Base-by-base conservation (phyloP, 1,140 invertebrate species). In the Diorhabda carinulata region DNA sequence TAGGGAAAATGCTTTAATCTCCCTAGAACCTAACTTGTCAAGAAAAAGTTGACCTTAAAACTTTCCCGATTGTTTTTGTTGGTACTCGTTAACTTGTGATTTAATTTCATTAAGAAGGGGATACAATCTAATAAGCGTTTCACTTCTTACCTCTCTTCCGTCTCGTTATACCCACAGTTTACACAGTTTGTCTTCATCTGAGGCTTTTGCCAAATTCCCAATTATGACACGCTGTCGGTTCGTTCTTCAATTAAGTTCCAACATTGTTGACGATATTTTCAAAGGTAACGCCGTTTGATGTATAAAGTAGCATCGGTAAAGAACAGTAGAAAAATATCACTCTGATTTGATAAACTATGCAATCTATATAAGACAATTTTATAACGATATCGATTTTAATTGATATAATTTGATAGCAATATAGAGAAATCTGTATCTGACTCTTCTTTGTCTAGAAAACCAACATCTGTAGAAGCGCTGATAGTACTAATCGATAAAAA, bases 71-170 rank as follows among this genome's bases (percentile, higher is more conserved):
- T 52, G 47, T 52, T 52, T 52, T 52, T 52, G 47, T 52, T 52
- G 47, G 47, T 52, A 52, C 47, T 52, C 47, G 47, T 52, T 52
- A 52, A 52, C 47, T 52, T 52, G 47, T 52, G 47, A 52, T 52
- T 52, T 52, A 52, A 52, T 52, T 52, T 52, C 47, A 52, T 52
- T 52, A 52, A 52, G 47, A 52, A 52, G 47, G 47, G 47, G 47
- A 52, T 52, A 52, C 47, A 52, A 52, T 52, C 47, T 52, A 52
- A 52, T 52, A 52, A 52, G 47, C 47, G 47, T n/a, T n/a, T n/a
- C 47, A n/a, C n/a, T n/a, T 52, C 47, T 52, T n/a, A 4, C 2
- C 47, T n/a, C 47, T 52, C 45, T 52, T 52, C 47, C 2, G 6
- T 52, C n/a, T 52, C 47, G 47, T 4, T 52, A 6, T 52, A 25